Evolutionary conservation across 2,888 invertebrate species (phyloP), one percentile per base, ranked within the genome.

Genomic region (Ashinkailepas kermadecensis): DNA sequence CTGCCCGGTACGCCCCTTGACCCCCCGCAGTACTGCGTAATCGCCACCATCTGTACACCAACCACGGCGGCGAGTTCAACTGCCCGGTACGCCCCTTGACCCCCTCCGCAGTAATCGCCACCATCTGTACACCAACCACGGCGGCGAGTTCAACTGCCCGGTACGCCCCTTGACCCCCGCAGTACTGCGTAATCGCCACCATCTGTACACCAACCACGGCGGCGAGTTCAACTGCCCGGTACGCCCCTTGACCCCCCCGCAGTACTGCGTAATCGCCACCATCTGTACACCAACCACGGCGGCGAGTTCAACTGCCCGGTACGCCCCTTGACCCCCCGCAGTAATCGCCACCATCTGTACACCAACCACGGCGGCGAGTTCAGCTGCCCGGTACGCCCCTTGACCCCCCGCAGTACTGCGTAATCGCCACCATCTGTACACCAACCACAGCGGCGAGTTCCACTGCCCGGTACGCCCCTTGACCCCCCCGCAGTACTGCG

Each of bases 181-280:
- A n/a, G n/a, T n/a, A n/a, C 89, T 96, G 85, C 93, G 91, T 86
- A 91, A 92, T 59, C 91, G 92, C 0, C 91, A 91, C 83, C 91
- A 92, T 64, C 87, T 90, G 21, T 93, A 92, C 0, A 92, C 94
- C 85, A 81, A 83, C 59, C 82, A 82, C 65, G 82, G 83, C 79
- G 82, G 80, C 39, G 80, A 83, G 23, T 83, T 83, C 10, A 83
- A 83, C 56, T 84, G 83, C 80, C 58, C 78, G 57, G 65, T 15
- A 10, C 4, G 70, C 39, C 39, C 39, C 39, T n/a, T n/a, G n/a
- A n/a, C n/a, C n/a, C n/a, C n/a, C n/a, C n/a, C n/a, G n/a, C n/a
- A n/a, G n/a, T n/a, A n/a, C 89, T 96, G 85, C 93, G 91, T 86
- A 91, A 92, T 59, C 91, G 92, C 0, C 91, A 91, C 83, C 91